These are phyloP conservation scores for Perccottus glenii DNA, from an alignment of 2,113 vertebrate genomes.

Conservation along the genomic window DNA sequence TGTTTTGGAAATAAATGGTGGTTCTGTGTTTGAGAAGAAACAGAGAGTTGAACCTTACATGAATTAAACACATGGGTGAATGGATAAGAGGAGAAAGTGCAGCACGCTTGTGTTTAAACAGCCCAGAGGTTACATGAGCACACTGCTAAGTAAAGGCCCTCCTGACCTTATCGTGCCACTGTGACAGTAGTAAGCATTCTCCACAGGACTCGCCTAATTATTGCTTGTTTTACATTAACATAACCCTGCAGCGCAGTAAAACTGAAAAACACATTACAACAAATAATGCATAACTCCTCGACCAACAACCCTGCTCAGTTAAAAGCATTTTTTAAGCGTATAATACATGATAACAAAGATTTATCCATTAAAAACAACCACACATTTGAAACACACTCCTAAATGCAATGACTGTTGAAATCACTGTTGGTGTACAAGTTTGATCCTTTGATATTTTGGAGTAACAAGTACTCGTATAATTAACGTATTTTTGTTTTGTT, in stretches of 20 bases:
- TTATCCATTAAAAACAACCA: no score
- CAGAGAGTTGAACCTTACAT: constrained; percentile 25
- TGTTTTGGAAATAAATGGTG: no score
- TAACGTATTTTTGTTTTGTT: no score
- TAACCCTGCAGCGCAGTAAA: constrained; percentile 30
- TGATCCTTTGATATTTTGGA: no score
- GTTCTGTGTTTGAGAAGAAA: no score
- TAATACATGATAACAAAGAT: constrained; percentile 49
- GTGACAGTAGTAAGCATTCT: constrained; percentile 68
- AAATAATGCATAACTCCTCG: constrained; percentile 11
- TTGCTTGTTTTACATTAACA: constrained; percentile 75
- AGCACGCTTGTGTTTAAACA: constrained; percentile 55
- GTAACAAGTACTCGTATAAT: no score
- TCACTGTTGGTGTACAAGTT: no score
- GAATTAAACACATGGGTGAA: constrained; percentile 74
- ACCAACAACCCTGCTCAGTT: constrained; percentile 32
- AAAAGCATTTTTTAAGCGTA: constrained; percentile 60
- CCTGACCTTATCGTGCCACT: constrained; percentile 63
- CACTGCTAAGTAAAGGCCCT: constrained; percentile 52
- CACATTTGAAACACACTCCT: no score
- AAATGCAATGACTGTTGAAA: no score
- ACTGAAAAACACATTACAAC: constrained; percentile 38
- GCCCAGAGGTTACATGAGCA: constrained; percentile 58
- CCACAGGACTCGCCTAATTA: constrained; percentile 70
- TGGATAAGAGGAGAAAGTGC: constrained; percentile 19